Evolutionary conservation across 2,113 vertebrate genomes (phyloP).

Genomic region (Pseudorasbora parva): DNA sequence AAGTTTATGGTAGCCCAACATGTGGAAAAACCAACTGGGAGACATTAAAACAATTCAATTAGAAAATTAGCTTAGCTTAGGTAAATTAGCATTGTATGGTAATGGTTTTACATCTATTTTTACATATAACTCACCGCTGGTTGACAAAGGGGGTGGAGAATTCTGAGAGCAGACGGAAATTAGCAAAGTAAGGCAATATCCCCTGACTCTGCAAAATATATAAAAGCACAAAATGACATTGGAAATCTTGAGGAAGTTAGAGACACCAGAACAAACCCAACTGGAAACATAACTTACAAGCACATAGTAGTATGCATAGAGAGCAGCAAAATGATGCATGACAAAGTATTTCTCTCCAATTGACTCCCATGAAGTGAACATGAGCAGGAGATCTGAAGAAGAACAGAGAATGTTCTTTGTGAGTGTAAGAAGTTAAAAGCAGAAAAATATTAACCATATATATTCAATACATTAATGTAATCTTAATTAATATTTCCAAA

Average conservation of each 20-base stretch:
- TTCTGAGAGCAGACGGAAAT: slow-evolving; percentile 71
- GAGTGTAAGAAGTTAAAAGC: not conserved
- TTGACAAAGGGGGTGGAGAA: slow-evolving; percentile 73
- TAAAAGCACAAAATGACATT: not conserved
- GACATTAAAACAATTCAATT: slow-evolving; percentile 49
- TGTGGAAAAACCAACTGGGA: slow-evolving; percentile 89
- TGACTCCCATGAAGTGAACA: slow-evolving; percentile 68
- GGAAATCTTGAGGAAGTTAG: not conserved
- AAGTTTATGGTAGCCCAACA: slow-evolving; percentile 81
- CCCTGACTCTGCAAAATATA: slow-evolving; percentile 58
- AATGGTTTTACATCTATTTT: not conserved
- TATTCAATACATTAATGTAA: not conserved
- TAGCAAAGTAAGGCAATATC: slow-evolving; percentile 67
- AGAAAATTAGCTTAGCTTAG: not conserved
- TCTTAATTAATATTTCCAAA: not conserved
- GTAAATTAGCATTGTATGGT: not conserved
- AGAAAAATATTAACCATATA: not conserved
- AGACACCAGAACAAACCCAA: not conserved
- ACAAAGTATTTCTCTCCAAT: slow-evolving; percentile 69
- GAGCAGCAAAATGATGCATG: slow-evolving; percentile 68
- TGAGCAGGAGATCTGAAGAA: slow-evolving; percentile 66
- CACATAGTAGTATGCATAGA: slow-evolving; percentile 72
- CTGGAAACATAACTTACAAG: slow-evolving; percentile 63
- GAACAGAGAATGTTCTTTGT: not conserved
- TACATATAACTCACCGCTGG: slow-evolving; percentile 61